Conservation (phyloP, 2,888 invertebrate genomes). For the Heliconius ethilla region DNA sequence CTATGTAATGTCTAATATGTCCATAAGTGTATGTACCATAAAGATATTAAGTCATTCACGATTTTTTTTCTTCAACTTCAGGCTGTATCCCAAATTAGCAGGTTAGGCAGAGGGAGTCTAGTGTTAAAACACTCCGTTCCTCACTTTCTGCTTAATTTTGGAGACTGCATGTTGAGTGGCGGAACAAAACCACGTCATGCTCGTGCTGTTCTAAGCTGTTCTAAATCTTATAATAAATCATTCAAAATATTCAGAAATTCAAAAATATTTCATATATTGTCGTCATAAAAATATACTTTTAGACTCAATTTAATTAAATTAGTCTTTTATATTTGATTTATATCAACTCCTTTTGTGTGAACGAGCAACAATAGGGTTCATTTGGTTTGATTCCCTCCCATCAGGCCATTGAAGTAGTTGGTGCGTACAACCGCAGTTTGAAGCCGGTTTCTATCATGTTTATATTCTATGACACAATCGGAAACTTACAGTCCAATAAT, state of each 20-base stretch:
- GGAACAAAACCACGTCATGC: too few relatives aligned
- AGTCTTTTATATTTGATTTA: background rate
- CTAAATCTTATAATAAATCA: background rate
- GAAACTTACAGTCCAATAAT: conserved; percentile 10
- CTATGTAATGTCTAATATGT: too few relatives aligned
- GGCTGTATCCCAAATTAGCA: too few relatives aligned
- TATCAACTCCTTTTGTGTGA: conserved; percentile 18
- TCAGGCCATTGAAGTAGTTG: conserved; percentile 21
- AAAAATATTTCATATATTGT: background rate
- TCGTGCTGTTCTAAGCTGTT: too few relatives aligned
- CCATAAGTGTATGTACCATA: too few relatives aligned
- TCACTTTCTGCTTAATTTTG: too few relatives aligned
- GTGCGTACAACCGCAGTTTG: conserved; percentile 38
- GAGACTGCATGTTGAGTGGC: too few relatives aligned
- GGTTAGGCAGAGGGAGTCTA: too few relatives aligned
- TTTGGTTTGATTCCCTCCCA: conserved; percentile 11
- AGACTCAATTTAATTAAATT: background rate
- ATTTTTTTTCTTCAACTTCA: too few relatives aligned
- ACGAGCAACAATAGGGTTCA: conserved; percentile 10
- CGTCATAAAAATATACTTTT: background rate
- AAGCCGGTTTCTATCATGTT: conserved; percentile 21
- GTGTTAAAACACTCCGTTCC: too few relatives aligned
- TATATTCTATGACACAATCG: conserved; percentile 19
- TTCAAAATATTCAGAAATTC: background rate
- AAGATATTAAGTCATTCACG: too few relatives aligned